Evolutionary conservation across 2,888 invertebrate genomes (phyloP), one percentile per base, ranked within the genome.

Genomic region (Uropetala carovei): DNA sequence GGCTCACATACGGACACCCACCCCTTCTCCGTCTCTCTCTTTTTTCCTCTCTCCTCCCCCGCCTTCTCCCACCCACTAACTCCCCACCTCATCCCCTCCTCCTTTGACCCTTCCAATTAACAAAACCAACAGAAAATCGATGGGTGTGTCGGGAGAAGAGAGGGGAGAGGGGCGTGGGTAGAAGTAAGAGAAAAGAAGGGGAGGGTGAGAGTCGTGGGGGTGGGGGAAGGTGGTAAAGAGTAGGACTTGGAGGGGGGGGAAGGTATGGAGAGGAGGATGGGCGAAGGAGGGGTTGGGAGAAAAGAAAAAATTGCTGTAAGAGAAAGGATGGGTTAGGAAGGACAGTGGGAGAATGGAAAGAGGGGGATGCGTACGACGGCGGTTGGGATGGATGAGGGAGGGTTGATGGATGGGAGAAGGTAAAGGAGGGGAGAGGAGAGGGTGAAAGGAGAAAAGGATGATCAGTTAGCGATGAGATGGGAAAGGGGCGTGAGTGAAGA

Each of bases 91-190:
- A 16, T 0, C 18, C 8, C 86, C 16, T 59, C 60, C 16, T 27
- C 59, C 85, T 10, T 64, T 89, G 89, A 89, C 89, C 89, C 89
- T 89, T 89, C 89, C 89, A 89, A 89, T 89, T 89, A 89, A 89
- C 89, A 89, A 89, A 89, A 89, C 89, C 89, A 89, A 89, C 89
- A 89, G 89, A 89, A 89, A 89, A 89, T 89, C 89, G 89, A 89
- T 89, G 89, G 64, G 89, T 59, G 86, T 86, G 86, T 86, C 86
- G 60, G 60, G 60, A 68, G 60, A 86, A 86, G 86, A 27, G 86
- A 60, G 60, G 59, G 86, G 68, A 68, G n/a, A 18, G 14, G 86
- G 30, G 27, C 59, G 30, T 22, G 59, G 27, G 59, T 0, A 43
- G n/a, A 57, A 57, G 83, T 43, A 18, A 22, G 16, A 86, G 86